A percentile compares a stretch with the other conserved stretches of the same genome.
Evolutionary conservation across 2,888 invertebrate genomes (phyloP).

Genomic region (Aspidapion aeneum): DNA sequence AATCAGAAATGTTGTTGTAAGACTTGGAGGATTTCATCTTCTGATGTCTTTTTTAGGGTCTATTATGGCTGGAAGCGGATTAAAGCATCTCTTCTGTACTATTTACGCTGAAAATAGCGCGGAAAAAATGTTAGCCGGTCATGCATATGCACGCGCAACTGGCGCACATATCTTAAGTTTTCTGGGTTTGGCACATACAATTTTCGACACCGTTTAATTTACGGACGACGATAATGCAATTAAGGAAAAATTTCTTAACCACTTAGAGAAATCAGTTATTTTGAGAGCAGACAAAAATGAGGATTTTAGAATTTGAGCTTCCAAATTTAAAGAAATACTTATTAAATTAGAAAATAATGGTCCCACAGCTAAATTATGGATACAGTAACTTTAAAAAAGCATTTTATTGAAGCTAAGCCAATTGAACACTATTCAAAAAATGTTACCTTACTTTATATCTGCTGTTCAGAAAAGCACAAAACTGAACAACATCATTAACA

Average conservation of each 20-base stretch:
- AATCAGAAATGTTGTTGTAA: conserved; percentile 22
- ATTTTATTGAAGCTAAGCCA: too few relatives aligned
- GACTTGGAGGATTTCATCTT: conserved; percentile 35
- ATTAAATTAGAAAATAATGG: not conserved
- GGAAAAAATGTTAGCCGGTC: conserved; percentile 32
- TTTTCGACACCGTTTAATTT: conserved; percentile 7
- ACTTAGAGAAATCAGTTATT: not conserved
- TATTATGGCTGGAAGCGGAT: conserved; percentile 44
- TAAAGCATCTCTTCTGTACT: conserved; percentile 34
- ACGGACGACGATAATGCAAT: conserved; percentile 2
- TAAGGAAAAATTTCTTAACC: conserved; percentile 3
- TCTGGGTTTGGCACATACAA: conserved; percentile 8
- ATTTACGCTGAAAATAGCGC: conserved; percentile 29
- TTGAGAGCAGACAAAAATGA: conserved; percentile 1
- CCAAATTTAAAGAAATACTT: not conserved
- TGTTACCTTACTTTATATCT: too few relatives aligned
- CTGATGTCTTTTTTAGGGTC: conserved; percentile 42
- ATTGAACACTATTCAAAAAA: too few relatives aligned
- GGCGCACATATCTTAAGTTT: conserved; percentile 8
- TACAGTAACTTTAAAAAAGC: too few relatives aligned
- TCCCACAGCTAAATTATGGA: not conserved
- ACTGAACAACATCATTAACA: too few relatives aligned
- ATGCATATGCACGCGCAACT: conserved; percentile 31
- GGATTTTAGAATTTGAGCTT: not conserved
- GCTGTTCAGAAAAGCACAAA: too few relatives aligned